phyloP scores from a whole-genome alignment of 2,888 invertebrate species.

The Dolomedes plantarius region DNA sequence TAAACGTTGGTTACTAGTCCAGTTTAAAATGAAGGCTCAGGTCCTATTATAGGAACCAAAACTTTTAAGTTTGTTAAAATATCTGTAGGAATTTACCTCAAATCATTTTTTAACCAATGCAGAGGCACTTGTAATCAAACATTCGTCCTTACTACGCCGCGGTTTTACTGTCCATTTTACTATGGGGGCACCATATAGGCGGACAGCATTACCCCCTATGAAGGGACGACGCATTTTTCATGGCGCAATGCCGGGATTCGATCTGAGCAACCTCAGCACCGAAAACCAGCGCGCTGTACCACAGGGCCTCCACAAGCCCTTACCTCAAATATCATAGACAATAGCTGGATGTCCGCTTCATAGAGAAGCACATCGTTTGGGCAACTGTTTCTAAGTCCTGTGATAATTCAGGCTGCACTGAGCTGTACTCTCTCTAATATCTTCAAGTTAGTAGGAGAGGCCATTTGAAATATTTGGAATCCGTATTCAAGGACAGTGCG shows the following conservation, averaged over 20 bases:
- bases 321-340: neutral
- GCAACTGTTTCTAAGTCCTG: slow-evolving; percentile 16
- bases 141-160: too few species aligned
- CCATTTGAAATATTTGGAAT: slow-evolving; percentile 6
- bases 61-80: slow-evolving; percentile 36
- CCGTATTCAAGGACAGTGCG: neutral
- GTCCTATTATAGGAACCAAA: slow-evolving; percentile 16
- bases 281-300: too few species aligned
- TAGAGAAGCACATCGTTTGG: slow-evolving; percentile 19
- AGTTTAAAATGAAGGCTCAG: slow-evolving; percentile 25
- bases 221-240: too few species aligned
- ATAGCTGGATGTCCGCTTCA: neutral
- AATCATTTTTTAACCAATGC: too few species aligned
- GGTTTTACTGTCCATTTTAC: too few species aligned
- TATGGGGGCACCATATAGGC: too few species aligned
- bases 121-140: too few species aligned
- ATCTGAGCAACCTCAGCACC: too few species aligned
- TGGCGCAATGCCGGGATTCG: too few species aligned
- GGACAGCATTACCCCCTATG: too few species aligned
- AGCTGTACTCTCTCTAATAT: neutral
- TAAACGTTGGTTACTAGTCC: neutral
- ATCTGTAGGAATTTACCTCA: neutral
- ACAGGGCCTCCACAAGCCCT: too few species aligned
- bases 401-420: slow-evolving; percentile 23
- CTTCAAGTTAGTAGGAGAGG: slow-evolving; percentile 15